Percentiles rank a stretch among this genome's conserved stretches.
Conservation (phyloP, 2,113 vertebrate genomes). For the Chascanopsetta lugubris region DNA sequence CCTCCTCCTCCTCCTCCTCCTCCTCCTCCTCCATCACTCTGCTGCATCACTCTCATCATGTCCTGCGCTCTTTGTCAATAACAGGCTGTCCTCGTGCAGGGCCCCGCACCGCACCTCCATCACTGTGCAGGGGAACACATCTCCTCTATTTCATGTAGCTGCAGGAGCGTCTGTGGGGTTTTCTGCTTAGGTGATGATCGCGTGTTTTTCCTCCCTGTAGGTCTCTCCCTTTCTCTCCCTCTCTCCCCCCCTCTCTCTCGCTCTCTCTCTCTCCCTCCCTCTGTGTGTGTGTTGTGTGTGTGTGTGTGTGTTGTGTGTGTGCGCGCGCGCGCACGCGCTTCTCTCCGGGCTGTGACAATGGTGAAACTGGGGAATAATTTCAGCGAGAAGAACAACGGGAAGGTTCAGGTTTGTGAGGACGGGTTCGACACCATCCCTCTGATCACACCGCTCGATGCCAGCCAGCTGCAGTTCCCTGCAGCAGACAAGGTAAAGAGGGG, state of each 20-base stretch:
- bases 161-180: background rate
- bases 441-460: slow-evolving; percentile 94
- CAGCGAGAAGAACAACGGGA: slow-evolving; percentile 88
- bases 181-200: background rate
- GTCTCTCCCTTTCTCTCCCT: no score
- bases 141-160: background rate
- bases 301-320: no score
- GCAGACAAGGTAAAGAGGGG: slow-evolving; percentile 95
- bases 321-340: slow-evolving; percentile 4
- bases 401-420: slow-evolving; percentile 88
- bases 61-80: slow-evolving; percentile 53
- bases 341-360: slow-evolving; percentile 77
- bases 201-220: no score
- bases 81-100: slow-evolving; percentile 23
- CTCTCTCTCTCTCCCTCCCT: no score
- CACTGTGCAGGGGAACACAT: background rate
- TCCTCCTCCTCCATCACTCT: background rate
- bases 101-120: slow-evolving; percentile 41
- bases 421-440: slow-evolving; percentile 96
- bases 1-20: background rate
- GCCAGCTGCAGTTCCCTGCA: slow-evolving; percentile 93
- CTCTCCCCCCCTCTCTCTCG: no score
- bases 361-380: slow-evolving; percentile 96
- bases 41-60: slow-evolving; percentile 27
- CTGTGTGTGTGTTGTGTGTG: no score